These are phyloP conservation scores for Tetramorium alpestre DNA, from an alignment of 1,140 invertebrate species.

Conservation along the genomic window DNA sequence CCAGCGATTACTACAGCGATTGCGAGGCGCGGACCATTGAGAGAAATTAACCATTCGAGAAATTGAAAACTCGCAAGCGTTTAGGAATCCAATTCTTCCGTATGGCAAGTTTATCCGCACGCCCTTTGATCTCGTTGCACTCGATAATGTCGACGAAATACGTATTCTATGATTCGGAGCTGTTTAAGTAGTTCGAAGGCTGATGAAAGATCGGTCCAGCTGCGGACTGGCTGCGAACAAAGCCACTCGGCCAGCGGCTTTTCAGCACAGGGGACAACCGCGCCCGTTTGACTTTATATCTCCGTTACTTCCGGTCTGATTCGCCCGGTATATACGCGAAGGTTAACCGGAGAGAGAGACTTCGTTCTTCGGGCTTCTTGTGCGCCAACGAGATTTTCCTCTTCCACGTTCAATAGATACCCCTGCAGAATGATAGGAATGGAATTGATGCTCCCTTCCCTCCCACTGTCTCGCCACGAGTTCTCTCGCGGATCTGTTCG, in stretches of 20 bases:
- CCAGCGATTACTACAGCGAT: slow-evolving; percentile 48
- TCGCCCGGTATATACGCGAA: background rate
- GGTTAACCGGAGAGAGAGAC: slow-evolving; percentile 18
- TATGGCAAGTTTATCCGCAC: background rate
- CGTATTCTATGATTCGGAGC: background rate
- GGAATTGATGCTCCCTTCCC: slow-evolving; percentile 17
- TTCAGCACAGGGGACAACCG: slow-evolving; percentile 44
- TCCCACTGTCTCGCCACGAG: background rate
- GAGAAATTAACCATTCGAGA: slow-evolving; percentile 12
- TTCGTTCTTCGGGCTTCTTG: slow-evolving; percentile 33
- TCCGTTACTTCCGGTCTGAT: slow-evolving; percentile 41
- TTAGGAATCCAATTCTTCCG: background rate
- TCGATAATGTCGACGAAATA: background rate
- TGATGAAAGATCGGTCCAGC: background rate
- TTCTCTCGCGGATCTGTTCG: slow-evolving; percentile 20
- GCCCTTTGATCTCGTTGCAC: background rate
- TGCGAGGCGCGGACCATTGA: background rate
- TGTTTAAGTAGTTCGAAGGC: background rate
- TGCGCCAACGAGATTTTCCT: slow-evolving; percentile 34
- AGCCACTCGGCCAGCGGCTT: slow-evolving; percentile 47
- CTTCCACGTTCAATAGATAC: slow-evolving; percentile 29
- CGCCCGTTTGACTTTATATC: slow-evolving; percentile 37
- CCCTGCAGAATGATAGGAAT: slow-evolving; percentile 26
- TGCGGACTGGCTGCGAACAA: slow-evolving; percentile 59
- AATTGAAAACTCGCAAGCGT: background rate